Evolutionary conservation across 2,797 vertebrate species (phyloP).

Genomic region (Dryobates pubescens): DNA sequence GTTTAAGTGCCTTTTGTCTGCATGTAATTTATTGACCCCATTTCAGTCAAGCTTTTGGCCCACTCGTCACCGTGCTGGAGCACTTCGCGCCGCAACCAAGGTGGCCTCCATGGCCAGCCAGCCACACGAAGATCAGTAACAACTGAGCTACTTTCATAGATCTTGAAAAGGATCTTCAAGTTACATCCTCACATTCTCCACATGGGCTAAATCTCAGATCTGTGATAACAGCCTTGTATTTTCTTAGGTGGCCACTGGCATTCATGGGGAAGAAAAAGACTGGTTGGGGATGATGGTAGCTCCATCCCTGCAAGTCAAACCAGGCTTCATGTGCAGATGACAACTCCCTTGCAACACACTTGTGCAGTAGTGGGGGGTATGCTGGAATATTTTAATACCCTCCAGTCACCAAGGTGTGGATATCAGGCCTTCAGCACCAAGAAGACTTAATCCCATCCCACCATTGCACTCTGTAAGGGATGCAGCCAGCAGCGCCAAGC

Average conservation of each 20-base stretch:
- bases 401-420: background rate
- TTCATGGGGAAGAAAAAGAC: too few species aligned
- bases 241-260: background rate
- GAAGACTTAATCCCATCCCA: background rate
- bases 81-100: background rate
- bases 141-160: conserved; percentile 5
- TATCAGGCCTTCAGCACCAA: background rate
- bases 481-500: background rate
- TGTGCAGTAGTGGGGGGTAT: rapidly evolving
- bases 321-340: background rate
- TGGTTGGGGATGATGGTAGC: background rate
- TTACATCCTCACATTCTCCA: background rate
- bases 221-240: background rate
- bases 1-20: conserved; percentile 67
- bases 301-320: background rate
- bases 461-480: rapidly evolving
- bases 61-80: background rate
- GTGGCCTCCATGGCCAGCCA: background rate
- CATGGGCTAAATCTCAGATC: background rate
- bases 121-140: conserved; percentile 32
- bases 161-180: background rate
- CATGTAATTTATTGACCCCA: conserved; percentile 67
- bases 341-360: background rate
- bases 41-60: conserved; percentile 64
- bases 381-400: background rate